Percentiles rank a stretch among this genome's conserved stretches.
Conservation (phyloP, 2,888 invertebrate genomes). For the Balanococcus diminutus region DNA sequence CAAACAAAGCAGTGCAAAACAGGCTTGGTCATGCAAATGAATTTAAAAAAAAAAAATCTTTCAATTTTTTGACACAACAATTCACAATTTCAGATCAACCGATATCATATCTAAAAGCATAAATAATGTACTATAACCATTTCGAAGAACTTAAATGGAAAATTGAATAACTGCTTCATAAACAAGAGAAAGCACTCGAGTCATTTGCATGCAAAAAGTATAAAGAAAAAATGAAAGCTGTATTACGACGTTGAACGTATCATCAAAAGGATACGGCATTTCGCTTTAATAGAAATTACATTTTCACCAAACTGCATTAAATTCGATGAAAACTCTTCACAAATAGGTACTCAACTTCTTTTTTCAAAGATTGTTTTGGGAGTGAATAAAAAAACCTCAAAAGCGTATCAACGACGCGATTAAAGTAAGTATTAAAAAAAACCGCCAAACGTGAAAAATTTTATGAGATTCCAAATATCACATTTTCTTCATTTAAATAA, state of each 20-base stretch:
- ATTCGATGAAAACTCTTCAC: conserved; percentile 15
- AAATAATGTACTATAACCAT: not conserved
- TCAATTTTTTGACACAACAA: not conserved
- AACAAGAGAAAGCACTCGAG: conserved; percentile 26
- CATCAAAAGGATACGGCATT: conserved; percentile 35
- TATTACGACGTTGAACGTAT: not conserved
- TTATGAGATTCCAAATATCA: not conserved
- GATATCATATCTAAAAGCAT: not conserved
- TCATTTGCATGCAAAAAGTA: not conserved
- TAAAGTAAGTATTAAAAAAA: conserved; percentile 16
- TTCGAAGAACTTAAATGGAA: not conserved
- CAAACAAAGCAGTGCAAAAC: not conserved
- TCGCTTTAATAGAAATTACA: conserved; percentile 31
- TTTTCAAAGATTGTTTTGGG: not conserved
- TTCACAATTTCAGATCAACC: not conserved
- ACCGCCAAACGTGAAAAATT: not conserved
- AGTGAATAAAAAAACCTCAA: conserved; percentile 27
- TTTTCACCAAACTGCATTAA: conserved; percentile 18
- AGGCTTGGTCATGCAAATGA: not conserved
- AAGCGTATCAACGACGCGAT: conserved; percentile 17
- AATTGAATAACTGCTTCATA: conserved; percentile 27
- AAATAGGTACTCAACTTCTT: not conserved
- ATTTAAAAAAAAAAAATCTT: too few relatives aligned
- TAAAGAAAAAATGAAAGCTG: conserved; percentile 14
- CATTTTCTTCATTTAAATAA: not conserved